These are phyloP conservation scores for Lasiurus cinereus DNA, from an alignment of 2,113 vertebrate species.

Conservation along the genomic window DNA sequence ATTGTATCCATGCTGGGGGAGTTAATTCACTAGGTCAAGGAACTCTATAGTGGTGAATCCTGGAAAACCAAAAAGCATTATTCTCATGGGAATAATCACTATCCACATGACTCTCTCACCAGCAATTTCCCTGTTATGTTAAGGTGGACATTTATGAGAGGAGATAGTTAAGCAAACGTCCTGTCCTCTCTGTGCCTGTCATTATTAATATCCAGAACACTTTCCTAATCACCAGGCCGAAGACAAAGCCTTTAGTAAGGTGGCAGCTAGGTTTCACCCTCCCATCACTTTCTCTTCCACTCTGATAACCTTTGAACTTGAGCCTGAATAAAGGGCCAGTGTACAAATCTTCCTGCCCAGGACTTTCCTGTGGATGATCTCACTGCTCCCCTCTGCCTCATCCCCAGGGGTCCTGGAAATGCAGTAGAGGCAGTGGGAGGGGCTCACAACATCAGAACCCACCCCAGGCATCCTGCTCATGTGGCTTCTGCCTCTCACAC, in stretches of 20 bases:
- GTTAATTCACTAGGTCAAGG: background rate
- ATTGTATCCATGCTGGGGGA: too few relatives aligned
- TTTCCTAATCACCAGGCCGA: background rate
- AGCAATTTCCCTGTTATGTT: background rate
- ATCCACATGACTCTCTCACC: background rate
- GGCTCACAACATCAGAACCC: too few relatives aligned
- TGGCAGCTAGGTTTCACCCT: background rate
- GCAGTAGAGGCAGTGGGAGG: background rate
- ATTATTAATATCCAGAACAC: background rate
- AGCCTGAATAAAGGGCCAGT: background rate
- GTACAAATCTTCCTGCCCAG: background rate
- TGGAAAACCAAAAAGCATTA: background rate
- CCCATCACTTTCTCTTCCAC: background rate
- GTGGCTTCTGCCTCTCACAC: background rate
- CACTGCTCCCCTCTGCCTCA: background rate
- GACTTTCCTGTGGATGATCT: background rate
- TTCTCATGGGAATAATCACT: background rate
- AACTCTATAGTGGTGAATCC: background rate
- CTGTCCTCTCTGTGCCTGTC: background rate
- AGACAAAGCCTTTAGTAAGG: background rate
- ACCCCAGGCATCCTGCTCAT: rapidly evolving
- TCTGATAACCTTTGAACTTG: background rate
- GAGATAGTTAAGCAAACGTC: background rate
- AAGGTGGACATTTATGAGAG: background rate
- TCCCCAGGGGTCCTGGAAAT: background rate